Evolutionary conservation across 2,888 invertebrate species (phyloP).

Genomic region (Himalopsyche anomala): DNA sequence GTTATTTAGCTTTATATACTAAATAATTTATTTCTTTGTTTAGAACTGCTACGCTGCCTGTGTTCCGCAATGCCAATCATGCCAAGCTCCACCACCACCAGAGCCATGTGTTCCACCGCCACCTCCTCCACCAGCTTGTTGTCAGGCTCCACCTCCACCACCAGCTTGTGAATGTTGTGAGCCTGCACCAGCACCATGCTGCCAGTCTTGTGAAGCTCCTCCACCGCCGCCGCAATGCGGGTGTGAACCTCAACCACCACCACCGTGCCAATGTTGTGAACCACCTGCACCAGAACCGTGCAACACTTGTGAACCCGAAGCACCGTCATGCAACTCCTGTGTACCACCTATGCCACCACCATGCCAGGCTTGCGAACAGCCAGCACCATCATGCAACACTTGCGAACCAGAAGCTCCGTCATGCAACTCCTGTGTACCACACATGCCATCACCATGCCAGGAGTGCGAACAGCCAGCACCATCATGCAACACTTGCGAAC

Average conservation of each 20-base stretch:
- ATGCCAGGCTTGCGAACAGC: no score
- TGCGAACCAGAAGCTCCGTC: neutral
- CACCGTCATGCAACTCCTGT: no score
- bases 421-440: neutral
- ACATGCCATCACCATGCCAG: neutral
- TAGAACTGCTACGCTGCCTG: no score
- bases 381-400: neutral
- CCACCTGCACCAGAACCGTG: neutral
- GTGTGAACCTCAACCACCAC: neutral
- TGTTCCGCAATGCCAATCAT: no score
- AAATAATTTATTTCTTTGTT: no score
- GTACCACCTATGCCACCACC: no score
- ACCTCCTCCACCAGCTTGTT: neutral
- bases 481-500: no score
- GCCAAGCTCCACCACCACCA: no score
- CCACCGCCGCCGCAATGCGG: neutral
- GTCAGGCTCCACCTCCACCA: neutral
- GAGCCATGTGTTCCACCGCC: no score
- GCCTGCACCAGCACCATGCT: neutral
- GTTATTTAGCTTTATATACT: no score
- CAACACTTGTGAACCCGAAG: neutral
- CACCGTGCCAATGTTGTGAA: neutral
- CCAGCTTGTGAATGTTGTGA: neutral
- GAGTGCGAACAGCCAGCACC: no score
- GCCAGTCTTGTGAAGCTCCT: neutral